A percentile compares a stretch with the other conserved stretches of the same genome.
These are phyloP conservation scores for Eriosoma lanigerum DNA, from an alignment of 1,140 invertebrate genomes.

Conservation along the genomic window DNA sequence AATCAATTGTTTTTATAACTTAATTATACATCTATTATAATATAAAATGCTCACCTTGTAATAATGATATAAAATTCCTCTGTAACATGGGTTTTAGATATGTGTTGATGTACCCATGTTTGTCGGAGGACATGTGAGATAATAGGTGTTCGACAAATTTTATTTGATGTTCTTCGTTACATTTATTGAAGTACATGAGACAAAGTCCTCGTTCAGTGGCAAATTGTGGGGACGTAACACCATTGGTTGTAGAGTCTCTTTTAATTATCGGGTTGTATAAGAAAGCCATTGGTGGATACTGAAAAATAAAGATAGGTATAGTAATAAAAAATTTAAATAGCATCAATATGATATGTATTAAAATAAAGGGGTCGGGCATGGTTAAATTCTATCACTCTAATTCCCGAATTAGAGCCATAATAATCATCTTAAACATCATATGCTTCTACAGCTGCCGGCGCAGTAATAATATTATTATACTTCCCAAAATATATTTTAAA, in stretches of 20 bases:
- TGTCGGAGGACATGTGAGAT: slow-evolving; percentile 96
- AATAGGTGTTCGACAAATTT: slow-evolving; percentile 94
- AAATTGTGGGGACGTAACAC: slow-evolving; percentile 63
- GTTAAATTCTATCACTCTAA: too few relatives aligned
- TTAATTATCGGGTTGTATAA: slow-evolving; percentile 55
- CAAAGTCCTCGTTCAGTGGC: slow-evolving; percentile 79
- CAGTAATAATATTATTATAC: too few relatives aligned
- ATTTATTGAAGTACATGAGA: slow-evolving; percentile 85
- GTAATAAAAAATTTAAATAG: not conserved
- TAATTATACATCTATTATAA: too few relatives aligned
- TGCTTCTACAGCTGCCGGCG: too few relatives aligned
- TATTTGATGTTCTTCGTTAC: slow-evolving; percentile 91
- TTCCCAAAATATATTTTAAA: too few relatives aligned
- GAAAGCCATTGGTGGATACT: slow-evolving; percentile 56
- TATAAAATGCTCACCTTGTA: slow-evolving; percentile 78
- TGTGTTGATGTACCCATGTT: slow-evolving; percentile 96
- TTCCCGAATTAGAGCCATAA: too few relatives aligned
- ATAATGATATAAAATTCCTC: slow-evolving; percentile 94
- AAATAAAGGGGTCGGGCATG: too few relatives aligned
- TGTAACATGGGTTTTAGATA: slow-evolving; percentile 98
- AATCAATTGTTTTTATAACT: too few relatives aligned
- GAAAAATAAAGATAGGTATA: slow-evolving; percentile 45
- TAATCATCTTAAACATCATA: too few relatives aligned
- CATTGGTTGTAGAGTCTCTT: slow-evolving; percentile 54
- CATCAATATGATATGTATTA: slow-evolving; percentile 1